A percentile compares a stretch with the other conserved stretches of the same genome.
phyloP scores from a whole-genome alignment of 2,113 vertebrate genomes.

The Actenoides lindsayi region DNA sequence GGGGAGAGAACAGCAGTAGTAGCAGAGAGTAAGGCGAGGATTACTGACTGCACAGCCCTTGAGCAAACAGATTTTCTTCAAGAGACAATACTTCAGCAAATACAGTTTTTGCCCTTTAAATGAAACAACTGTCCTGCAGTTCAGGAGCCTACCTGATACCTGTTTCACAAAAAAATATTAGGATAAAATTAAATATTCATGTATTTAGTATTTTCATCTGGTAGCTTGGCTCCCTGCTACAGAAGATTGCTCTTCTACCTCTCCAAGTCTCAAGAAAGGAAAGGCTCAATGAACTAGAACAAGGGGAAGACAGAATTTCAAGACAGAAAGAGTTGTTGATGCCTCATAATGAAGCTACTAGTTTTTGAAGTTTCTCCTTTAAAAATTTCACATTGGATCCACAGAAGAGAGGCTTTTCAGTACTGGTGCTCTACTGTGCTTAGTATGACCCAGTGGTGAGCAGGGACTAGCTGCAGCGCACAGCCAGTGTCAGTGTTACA shows the following conservation, averaged over 20 bases:
- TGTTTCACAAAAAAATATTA: not conserved
- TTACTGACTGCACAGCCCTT: not conserved
- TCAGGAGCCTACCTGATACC: not conserved
- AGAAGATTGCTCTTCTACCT: not conserved
- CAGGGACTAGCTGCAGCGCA: fast-evolving
- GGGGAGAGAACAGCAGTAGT: not conserved
- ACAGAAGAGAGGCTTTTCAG: not conserved
- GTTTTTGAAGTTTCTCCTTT: not conserved
- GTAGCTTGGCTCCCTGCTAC: not conserved
- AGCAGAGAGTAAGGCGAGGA: not conserved
- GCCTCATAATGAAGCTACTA: not conserved
- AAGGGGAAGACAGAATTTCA: not conserved
- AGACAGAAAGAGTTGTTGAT: not conserved
- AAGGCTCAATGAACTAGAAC: not conserved
- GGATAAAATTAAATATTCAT: not conserved
- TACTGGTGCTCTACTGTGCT: not conserved
- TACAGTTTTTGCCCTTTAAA: not conserved
- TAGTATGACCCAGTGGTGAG: fast-evolving
- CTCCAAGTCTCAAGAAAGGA: not conserved
- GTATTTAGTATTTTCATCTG: not conserved
- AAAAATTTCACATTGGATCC: not conserved
- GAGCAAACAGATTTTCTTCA: not conserved
- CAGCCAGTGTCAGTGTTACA: not conserved
- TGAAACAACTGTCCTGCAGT: not conserved
- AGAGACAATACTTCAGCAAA: not conserved